A percentile compares a stretch with the other conserved stretches of the same genome.
These are phyloP conservation scores for Sinodicranocentrus sp. DNA, from an alignment of 2,888 invertebrate species.

Conservation along the genomic window DNA sequence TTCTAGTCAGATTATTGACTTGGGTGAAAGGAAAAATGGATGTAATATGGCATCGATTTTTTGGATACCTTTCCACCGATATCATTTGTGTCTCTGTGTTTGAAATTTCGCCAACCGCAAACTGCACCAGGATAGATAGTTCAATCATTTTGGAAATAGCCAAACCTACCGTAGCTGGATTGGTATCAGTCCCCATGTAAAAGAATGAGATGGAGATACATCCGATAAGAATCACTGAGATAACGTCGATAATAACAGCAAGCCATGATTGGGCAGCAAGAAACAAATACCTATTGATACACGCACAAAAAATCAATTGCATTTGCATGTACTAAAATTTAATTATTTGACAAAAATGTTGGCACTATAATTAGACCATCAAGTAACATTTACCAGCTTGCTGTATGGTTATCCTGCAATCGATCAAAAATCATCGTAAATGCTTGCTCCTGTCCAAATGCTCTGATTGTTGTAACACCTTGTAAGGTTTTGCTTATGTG, in stretches of 20 bases:
- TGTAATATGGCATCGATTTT: neutral
- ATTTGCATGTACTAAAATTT: neutral
- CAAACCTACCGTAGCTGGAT: slow-evolving; percentile 81
- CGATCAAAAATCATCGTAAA: slow-evolving; percentile 87
- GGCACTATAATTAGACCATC: neutral
- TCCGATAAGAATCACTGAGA: slow-evolving; percentile 91
- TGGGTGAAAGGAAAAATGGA: too few relatives aligned
- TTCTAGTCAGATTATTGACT: too few relatives aligned
- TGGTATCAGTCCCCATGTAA: slow-evolving; percentile 79
- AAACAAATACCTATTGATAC: slow-evolving; percentile 83
- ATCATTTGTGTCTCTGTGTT: slow-evolving; percentile 80
- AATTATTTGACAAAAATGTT: too few relatives aligned
- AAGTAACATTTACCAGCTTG: slow-evolving; percentile 85
- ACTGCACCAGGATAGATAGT: slow-evolving; percentile 89
- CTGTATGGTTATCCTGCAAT: slow-evolving; percentile 88
- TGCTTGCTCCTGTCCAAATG: slow-evolving; percentile 89
- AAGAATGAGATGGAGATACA: slow-evolving; percentile 92
- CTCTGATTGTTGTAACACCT: slow-evolving; percentile 93
- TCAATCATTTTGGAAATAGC: slow-evolving; percentile 86
- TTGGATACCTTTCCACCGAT: slow-evolving; percentile 78
- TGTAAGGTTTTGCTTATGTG: slow-evolving; percentile 93
- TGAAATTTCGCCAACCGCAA: slow-evolving; percentile 87
- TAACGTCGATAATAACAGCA: slow-evolving; percentile 93
- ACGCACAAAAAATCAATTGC: neutral
- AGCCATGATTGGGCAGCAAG: slow-evolving; percentile 95